Percentiles rank a stretch among this genome's conserved stretches.
phyloP scores from a whole-genome alignment of 2,797 vertebrate genomes.

The Carapus acus region DNA sequence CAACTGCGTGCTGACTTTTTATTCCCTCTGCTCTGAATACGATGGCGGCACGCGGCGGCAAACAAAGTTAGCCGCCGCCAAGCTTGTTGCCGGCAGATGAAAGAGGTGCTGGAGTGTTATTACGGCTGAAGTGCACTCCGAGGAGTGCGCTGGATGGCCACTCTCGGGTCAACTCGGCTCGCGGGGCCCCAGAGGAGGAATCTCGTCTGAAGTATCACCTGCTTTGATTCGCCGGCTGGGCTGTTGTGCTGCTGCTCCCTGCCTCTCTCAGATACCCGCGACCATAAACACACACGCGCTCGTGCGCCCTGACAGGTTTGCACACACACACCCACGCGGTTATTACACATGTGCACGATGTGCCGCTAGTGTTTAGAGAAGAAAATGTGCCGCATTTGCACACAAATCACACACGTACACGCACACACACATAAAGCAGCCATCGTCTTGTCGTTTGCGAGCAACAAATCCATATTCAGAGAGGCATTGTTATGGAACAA shows the following conservation, averaged over 20 bases:
- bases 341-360: not conserved
- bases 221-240: constrained; percentile 56
- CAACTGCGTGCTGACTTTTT: constrained; percentile 1
- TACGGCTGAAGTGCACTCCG: constrained; percentile 63
- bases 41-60: constrained; percentile 27
- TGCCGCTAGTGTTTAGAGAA: not conserved
- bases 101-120: constrained; percentile 64
- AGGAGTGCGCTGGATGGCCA: constrained; percentile 64
- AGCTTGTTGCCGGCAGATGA: constrained; percentile 55
- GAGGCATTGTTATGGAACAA: not conserved
- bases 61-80: constrained; percentile 45
- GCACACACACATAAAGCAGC: not conserved
- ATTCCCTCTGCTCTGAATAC: constrained; percentile 16
- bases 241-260: constrained; percentile 35
- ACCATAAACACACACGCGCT: constrained; percentile 4
- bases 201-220: constrained; percentile 60
- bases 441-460: not conserved
- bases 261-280: constrained; percentile 4
- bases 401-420: constrained; percentile 3
- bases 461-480: not conserved
- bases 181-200: constrained; percentile 42
- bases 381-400: constrained; percentile 16
- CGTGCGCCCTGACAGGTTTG: not conserved
- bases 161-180: constrained; percentile 60
- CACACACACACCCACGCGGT: not conserved